phyloP scores from a whole-genome alignment of 2,113 vertebrate genomes.

The Melospiza melodia region DNA sequence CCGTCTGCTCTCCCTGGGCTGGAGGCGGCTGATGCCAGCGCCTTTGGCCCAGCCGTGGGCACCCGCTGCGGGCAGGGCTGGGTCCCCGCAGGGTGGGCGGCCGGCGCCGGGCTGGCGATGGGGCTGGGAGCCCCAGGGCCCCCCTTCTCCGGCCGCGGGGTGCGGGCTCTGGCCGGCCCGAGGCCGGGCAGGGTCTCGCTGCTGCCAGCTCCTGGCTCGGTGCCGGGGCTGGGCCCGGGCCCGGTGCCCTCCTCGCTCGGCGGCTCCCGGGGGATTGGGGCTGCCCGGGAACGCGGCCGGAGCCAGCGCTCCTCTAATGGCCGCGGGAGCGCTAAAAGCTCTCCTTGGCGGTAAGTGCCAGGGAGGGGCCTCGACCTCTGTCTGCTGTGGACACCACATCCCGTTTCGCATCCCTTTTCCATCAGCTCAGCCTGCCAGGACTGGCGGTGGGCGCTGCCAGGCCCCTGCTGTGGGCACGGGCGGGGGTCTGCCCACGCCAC shows the following conservation, averaged over 20 bases:
- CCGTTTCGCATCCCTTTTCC: not conserved
- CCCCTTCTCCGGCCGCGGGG: not conserved
- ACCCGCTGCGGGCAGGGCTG: not conserved
- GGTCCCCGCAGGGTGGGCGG: not conserved
- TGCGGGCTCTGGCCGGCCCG: not conserved
- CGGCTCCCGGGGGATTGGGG: not conserved
- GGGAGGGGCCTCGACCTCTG: not conserved
- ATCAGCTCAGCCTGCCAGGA: not conserved
- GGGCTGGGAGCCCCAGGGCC: not conserved
- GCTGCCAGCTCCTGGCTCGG: not conserved
- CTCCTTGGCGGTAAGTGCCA: not conserved
- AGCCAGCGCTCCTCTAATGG: constrained; percentile 22
- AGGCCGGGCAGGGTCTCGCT: not conserved
- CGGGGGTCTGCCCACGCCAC: not conserved
- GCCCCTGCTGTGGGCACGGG: not conserved
- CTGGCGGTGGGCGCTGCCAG: not conserved
- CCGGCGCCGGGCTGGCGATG: not conserved
- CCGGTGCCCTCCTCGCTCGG: not conserved
- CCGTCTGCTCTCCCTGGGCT: not conserved
- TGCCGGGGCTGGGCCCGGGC: not conserved
- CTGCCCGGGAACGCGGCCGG: not conserved
- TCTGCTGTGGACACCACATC: not conserved
- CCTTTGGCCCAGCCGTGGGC: not conserved
- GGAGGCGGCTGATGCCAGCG: not conserved
- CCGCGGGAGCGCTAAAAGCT: constrained; percentile 16